Evolutionary conservation across 2,797 vertebrate species (phyloP).

Genomic region (Tokudaia muenninki): DNA sequence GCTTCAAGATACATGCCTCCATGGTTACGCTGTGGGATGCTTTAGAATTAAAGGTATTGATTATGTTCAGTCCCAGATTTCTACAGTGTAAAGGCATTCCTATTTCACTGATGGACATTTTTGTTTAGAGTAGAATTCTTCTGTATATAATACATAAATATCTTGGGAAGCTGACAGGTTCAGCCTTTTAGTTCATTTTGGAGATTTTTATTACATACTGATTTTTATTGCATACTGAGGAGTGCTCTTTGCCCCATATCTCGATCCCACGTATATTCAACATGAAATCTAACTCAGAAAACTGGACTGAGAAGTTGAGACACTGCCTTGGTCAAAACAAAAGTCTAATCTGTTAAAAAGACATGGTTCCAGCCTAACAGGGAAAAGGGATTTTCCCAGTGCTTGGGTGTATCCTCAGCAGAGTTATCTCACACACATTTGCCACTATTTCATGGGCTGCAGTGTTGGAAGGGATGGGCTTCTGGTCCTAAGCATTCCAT

Average conservation of each 20-base stretch:
- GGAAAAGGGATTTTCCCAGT: background rate
- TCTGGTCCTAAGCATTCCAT: background rate
- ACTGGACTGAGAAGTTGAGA: slow-evolving; percentile 20
- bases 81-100: background rate
- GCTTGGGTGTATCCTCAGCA: background rate
- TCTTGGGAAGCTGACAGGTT: background rate
- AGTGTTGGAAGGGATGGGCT: background rate
- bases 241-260: background rate
- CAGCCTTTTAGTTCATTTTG: background rate
- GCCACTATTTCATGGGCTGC: background rate
- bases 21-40: background rate
- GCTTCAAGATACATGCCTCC: background rate
- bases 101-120: slow-evolving; percentile 23
- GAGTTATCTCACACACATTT: background rate
- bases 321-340: slow-evolving; percentile 34
- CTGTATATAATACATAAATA: background rate
- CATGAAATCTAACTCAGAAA: background rate
- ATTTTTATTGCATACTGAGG: slow-evolving; percentile 16
- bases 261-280: background rate
- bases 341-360: background rate
- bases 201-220: background rate
- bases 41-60: slow-evolving; percentile 18
- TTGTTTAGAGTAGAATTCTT: background rate
- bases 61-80: background rate
- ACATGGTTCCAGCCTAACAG: background rate